A percentile compares a stretch with the other conserved stretches of the same genome.
Conservation (phyloP, 2,113 vertebrate species). For the Heterocephalus glaber region DNA sequence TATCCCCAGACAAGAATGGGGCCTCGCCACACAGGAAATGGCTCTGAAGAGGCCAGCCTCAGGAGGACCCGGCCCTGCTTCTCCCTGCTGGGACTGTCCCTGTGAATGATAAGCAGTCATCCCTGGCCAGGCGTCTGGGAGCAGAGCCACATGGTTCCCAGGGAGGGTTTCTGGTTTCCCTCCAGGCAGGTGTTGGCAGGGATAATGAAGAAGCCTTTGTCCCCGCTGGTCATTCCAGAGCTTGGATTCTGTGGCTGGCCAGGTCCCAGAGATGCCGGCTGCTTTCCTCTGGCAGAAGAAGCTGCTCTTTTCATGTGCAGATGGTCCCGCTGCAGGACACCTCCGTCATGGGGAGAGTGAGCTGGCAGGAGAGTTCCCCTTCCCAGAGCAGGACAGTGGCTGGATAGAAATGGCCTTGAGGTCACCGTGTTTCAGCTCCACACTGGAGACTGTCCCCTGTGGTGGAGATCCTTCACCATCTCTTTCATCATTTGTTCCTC, state of each 20-base stretch:
- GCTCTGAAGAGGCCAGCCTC: neutral
- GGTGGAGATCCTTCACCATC: neutral
- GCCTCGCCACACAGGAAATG: neutral
- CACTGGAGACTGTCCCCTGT: neutral
- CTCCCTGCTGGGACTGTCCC: neutral
- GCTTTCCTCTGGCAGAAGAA: slow-evolving; percentile 2
- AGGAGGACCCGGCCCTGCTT: neutral
- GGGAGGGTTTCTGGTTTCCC: slow-evolving; percentile 11
- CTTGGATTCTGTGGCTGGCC: slow-evolving; percentile 40
- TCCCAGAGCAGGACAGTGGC: neutral
- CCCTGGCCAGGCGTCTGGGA: neutral
- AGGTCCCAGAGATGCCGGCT: neutral
- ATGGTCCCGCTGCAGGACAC: neutral
- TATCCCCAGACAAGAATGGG: neutral
- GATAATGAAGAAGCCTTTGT: slow-evolving; percentile 30
- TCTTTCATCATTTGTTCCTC: neutral
- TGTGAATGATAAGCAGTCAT: slow-evolving; percentile 13
- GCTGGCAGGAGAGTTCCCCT: neutral
- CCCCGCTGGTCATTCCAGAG: neutral
- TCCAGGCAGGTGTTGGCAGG: neutral
- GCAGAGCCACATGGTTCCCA: neutral
- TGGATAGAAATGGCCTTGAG: neutral
- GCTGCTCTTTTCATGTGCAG: neutral
- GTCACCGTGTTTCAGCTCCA: accelerated
- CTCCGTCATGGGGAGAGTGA: neutral